Evolutionary conservation across 2,113 vertebrate species (phyloP).

Genomic region (Carollia perspicillata): DNA sequence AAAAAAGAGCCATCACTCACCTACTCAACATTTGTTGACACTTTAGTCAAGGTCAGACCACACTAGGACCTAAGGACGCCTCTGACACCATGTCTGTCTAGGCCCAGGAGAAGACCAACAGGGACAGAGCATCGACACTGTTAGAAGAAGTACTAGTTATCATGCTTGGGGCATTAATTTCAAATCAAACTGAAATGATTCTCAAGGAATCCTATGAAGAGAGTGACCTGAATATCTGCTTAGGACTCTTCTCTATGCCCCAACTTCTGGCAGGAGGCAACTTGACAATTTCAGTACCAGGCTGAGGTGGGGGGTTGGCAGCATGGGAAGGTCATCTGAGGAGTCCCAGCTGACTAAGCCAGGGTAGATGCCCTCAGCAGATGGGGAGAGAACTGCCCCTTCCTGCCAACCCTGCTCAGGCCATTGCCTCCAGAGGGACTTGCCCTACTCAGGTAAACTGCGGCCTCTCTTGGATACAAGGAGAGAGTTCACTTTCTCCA

Average conservation of each 20-base stretch:
- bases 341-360: neutral
- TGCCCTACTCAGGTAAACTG: neutral
- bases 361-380: neutral
- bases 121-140: neutral
- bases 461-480: neutral
- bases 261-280: neutral
- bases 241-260: neutral
- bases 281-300: neutral
- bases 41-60: neutral
- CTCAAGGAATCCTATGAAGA: neutral
- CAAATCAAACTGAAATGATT: conserved; percentile 43
- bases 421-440: neutral
- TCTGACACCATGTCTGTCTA: neutral
- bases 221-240: neutral
- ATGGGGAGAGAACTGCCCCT: neutral
- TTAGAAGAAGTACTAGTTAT: neutral
- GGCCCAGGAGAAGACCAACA: neutral
- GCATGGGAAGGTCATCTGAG: neutral
- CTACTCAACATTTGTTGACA: neutral
- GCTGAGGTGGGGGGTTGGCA: neutral
- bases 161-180: neutral
- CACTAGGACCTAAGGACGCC: neutral
- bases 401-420: neutral
- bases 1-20: neutral
- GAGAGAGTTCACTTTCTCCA: neutral